A percentile compares a stretch with the other conserved stretches of the same genome.
These are phyloP conservation scores for Corythornis vintsioides DNA, from an alignment of 2,113 vertebrate species.

Conservation along the genomic window DNA sequence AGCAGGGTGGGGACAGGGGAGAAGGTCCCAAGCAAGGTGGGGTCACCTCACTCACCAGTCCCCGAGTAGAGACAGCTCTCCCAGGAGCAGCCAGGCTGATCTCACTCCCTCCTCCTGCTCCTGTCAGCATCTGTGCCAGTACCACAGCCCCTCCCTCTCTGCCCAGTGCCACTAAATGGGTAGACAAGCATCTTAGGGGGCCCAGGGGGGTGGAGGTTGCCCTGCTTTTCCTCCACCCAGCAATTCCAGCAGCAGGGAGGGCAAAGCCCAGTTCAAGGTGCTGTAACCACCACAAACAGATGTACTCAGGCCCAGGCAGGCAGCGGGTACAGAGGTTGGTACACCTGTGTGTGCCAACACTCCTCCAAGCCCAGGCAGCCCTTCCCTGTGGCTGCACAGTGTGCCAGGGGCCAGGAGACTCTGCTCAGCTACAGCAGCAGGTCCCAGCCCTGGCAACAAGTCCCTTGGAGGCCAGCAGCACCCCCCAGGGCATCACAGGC, in stretches of 20 bases:
- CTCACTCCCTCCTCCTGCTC: background rate
- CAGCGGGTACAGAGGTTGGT: background rate
- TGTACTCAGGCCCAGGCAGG: background rate
- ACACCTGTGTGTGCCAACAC: background rate
- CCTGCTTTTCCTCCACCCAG: rapidly evolving
- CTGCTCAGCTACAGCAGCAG: background rate
- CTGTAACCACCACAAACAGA: background rate
- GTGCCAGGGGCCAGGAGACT: background rate
- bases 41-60: background rate
- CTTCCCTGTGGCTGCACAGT: rapidly evolving
- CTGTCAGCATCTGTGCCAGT: background rate
- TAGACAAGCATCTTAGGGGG: rapidly evolving
- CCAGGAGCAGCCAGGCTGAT: background rate
- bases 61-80: background rate
- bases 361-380: background rate
- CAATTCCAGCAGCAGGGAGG: background rate
- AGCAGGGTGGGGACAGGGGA: background rate
- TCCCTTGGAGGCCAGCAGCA: background rate
- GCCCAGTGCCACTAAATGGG: rapidly evolving
- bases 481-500: background rate
- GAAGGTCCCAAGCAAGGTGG: background rate
- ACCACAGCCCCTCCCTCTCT: background rate
- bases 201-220: background rate
- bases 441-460: background rate
- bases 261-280: background rate